Base-by-base conservation (phyloP, 1,140 invertebrate genomes). In the Stegodyphus mimosarum region DNA sequence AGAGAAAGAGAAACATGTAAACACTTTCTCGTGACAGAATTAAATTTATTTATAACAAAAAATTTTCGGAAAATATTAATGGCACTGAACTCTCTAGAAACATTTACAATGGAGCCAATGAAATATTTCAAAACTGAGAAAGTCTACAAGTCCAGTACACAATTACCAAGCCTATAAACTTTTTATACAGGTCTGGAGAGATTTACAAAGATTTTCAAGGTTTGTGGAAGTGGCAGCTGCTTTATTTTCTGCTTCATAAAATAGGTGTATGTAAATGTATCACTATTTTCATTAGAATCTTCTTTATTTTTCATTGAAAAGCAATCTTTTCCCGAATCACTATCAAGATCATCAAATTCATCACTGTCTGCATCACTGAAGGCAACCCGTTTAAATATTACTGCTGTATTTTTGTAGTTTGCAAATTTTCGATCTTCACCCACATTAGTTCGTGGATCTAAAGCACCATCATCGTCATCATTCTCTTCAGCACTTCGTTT, bases 151-250 rank as follows among this genome's bases (percentile, higher is more conserved):
- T 33, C 33, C 33, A 33, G 33, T 33, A 33, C 33, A 33, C 3
- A 33, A 33, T 33, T 33, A 33, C 3, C 33, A 33, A 33, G 33
- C 33, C 33, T 33, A 33, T 33, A 33, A 33, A 33, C 33, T 48
- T 78, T 66, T 86, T 55, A 78, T 18, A 78, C 50, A 73, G 83
- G 69, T 49, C 86, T 87, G 9, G 93, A 91, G 83, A 92, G 92
- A 88, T 93, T 92, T 67, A 93, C 88, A 87, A 92, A 93, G 49
- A 91, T 69, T 87, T 93, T 93, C 64, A 93, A 89, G 18, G 91
- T 88, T 15, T 90, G 89, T 60, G 93, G 93, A 50, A 94, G 87
- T 18, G 93, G 93, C 75, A 93, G 89, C 53, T 89, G 71, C 55
- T 90, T 87, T 78, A 93, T 92, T 87, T 92, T 93, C 49, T 91